phyloP scores from a whole-genome alignment of 2,888 invertebrate species.

The Crioceris asparagi region DNA sequence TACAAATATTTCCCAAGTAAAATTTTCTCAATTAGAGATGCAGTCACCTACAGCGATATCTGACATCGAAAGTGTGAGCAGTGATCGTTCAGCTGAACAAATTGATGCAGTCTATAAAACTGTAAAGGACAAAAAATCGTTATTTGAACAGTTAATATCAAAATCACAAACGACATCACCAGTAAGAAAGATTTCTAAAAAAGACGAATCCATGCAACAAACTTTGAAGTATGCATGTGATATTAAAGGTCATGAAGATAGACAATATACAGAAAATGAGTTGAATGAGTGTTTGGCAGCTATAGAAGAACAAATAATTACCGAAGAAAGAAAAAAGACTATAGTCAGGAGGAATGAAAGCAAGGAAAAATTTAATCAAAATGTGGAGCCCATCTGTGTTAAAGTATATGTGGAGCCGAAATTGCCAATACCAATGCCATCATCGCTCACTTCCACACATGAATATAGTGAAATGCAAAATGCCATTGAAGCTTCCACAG shows the following conservation, averaged over 20 bases:
- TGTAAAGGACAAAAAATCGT: slow-evolving; percentile 31
- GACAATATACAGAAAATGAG: slow-evolving; percentile 22
- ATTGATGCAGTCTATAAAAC: slow-evolving; percentile 26
- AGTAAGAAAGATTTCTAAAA: slow-evolving; percentile 20
- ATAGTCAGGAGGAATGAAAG: background rate
- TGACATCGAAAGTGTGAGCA: slow-evolving; percentile 9
- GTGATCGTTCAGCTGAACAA: slow-evolving; percentile 16
- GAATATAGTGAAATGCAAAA: too few species aligned
- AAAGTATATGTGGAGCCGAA: too few species aligned
- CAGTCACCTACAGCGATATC: background rate
- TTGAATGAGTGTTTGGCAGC: slow-evolving; percentile 18
- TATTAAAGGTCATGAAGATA: slow-evolving; percentile 10
- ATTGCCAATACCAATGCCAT: too few species aligned
- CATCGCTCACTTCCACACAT: too few species aligned
- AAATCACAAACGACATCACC: slow-evolving; percentile 33
- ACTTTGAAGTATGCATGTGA: too few species aligned
- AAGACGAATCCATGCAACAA: background rate
- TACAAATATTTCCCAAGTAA: background rate
- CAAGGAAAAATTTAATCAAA: background rate
- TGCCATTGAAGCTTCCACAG: too few species aligned
- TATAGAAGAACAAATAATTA: slow-evolving; percentile 22
- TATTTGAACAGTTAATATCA: slow-evolving; percentile 35
- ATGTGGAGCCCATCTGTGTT: background rate
- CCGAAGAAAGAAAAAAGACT: slow-evolving; percentile 6
- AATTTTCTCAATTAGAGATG: background rate